These are phyloP conservation scores for Tauraco hartlaubi DNA, from an alignment of 2,797 vertebrate species.

Conservation along the genomic window DNA sequence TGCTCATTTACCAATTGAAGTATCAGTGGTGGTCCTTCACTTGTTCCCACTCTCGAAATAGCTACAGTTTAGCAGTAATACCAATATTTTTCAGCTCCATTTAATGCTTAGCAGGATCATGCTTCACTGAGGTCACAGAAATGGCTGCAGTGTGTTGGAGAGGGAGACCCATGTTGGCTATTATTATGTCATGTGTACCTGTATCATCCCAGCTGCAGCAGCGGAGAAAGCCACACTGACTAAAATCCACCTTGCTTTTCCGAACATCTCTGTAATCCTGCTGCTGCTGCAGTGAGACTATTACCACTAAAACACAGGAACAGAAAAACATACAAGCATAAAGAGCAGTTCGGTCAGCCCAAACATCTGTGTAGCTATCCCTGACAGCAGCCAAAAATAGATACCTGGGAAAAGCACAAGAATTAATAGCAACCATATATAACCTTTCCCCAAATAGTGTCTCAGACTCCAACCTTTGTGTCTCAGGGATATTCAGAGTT, in stretches of 20 bases:
- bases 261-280: not conserved
- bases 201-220: not conserved
- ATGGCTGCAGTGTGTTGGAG: not conserved
- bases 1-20: not conserved
- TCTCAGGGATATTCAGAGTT: not conserved
- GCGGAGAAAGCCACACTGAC: not conserved
- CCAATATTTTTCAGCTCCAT: conserved; percentile 36
- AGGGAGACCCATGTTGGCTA: not conserved
- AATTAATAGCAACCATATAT: not conserved
- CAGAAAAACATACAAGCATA: not conserved
- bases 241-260: not conserved
- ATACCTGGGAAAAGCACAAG: not conserved
- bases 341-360: not conserved
- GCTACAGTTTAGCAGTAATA: not conserved
- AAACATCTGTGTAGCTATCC: not conserved
- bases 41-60: not conserved
- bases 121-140: conserved; percentile 16
- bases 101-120: conserved; percentile 20
- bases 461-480: not conserved
- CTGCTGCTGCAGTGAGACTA: not conserved
- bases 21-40: not conserved
- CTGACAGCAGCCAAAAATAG: not conserved
- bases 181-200: not conserved
- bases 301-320: not conserved
- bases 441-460: not conserved